phyloP scores from a whole-genome alignment of 2,113 vertebrate species.

The Uria aalge region DNA sequence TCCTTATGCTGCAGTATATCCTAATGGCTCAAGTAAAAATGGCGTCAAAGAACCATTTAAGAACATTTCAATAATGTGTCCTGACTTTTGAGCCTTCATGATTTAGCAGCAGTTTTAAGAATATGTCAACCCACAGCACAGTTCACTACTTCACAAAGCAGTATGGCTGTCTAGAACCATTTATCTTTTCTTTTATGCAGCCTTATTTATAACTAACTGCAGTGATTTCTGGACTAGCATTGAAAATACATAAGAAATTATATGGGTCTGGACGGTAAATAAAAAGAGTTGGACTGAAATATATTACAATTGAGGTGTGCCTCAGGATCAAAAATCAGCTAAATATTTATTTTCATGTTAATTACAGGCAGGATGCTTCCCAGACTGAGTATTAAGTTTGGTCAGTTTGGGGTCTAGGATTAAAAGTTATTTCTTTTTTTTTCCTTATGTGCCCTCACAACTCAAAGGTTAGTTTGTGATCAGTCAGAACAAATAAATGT shows the following conservation, averaged over 20 bases:
- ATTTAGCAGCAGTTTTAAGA: constrained; percentile 26
- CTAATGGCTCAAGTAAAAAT: constrained; percentile 31
- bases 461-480: neutral
- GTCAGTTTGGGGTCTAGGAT: neutral
- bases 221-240: neutral
- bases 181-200: neutral
- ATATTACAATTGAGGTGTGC: neutral
- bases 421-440: neutral
- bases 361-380: neutral
- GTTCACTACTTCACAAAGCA: constrained; percentile 18
- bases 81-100: neutral
- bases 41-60: neutral
- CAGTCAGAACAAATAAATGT: neutral
- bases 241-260: neutral
- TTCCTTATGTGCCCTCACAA: neutral
- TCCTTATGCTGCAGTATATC: neutral
- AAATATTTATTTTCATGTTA: neutral
- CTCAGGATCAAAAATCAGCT: neutral
- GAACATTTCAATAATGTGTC: constrained; percentile 4
- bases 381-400: neutral
- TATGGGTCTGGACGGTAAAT: neutral
- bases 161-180: constrained; percentile 2
- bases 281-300: neutral
- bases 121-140: neutral
- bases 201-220: neutral